These are phyloP conservation scores for Phalanger gymnotis DNA, from an alignment of 2,797 vertebrate genomes.

Conservation along the genomic window DNA sequence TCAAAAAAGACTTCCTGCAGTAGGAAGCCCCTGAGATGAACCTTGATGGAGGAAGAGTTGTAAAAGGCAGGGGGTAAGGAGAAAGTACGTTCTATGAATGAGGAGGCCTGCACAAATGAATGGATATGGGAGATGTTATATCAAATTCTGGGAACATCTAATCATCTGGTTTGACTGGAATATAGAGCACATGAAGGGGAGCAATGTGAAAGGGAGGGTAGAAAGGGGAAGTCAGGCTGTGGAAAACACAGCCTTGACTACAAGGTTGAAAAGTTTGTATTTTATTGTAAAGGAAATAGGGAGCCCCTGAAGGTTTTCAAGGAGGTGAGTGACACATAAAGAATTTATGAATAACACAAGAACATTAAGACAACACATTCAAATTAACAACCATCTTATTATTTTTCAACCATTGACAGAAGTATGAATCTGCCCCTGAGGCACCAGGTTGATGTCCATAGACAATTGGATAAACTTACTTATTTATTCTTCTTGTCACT, in stretches of 20 bases:
- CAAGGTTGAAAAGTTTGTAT: not conserved
- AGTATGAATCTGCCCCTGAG: not conserved
- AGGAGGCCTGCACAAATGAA: not conserved
- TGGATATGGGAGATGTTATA: not conserved
- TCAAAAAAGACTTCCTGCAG: not conserved
- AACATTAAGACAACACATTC: not conserved
- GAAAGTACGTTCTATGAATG: not conserved
- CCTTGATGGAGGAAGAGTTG: not conserved
- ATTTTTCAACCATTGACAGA: constrained; percentile 18
- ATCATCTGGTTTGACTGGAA: no score
- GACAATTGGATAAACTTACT: not conserved
- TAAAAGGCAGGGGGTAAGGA: not conserved
- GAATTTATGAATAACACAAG: not conserved
- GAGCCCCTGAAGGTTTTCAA: not conserved
- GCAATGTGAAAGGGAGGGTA: no score
- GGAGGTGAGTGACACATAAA: not conserved
- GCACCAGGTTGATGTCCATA: not conserved
- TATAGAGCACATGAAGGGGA: no score
- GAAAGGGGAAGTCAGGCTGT: not conserved
- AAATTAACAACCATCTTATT: not conserved
- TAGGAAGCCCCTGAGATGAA: not conserved
- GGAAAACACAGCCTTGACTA: not conserved
- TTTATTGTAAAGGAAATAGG: not conserved
- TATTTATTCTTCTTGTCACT: not conserved
- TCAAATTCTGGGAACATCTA: not conserved